These are phyloP conservation scores for Ursus arctos DNA, from an alignment of 2,113 vertebrate genomes.

Conservation along the genomic window DNA sequence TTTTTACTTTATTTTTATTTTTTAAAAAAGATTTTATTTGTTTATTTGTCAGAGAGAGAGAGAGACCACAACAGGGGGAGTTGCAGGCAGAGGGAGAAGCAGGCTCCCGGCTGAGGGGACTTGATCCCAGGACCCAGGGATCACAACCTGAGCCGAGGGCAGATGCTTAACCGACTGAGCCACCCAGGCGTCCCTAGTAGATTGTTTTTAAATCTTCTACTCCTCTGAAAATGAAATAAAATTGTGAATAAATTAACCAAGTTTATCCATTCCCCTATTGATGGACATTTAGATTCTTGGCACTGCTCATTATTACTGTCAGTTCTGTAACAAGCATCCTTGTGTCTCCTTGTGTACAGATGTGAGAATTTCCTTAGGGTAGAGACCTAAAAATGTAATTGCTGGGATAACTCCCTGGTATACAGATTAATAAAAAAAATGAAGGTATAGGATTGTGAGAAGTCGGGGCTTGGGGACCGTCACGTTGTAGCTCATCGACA, in stretches of 20 bases:
- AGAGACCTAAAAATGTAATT: slow-evolving; percentile 31
- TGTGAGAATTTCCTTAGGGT: not conserved
- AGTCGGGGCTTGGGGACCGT: not conserved
- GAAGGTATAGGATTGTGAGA: slow-evolving; percentile 22
- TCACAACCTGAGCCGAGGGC: too few relatives aligned
- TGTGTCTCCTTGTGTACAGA: not conserved
- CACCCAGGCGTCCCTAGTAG: not conserved
- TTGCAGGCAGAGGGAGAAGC: not conserved
- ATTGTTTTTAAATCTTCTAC: not conserved
- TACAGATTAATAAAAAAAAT: slow-evolving; percentile 40
- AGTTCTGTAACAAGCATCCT: not conserved
- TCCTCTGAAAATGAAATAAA: not conserved
- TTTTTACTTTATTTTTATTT: not conserved
- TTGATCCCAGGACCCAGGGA: not conserved
- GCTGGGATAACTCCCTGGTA: not conserved
- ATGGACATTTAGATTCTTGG: not conserved
- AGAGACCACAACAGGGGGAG: too few relatives aligned
- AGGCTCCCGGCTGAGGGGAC: not conserved
- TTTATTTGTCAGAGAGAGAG: not conserved
- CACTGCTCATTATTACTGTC: not conserved
- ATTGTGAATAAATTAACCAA: not conserved
- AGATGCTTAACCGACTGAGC: not conserved
- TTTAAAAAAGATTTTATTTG: not conserved
- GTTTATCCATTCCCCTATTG: not conserved
- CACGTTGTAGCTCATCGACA: not conserved